These are phyloP conservation scores for Laticauda laticaudata DNA, from an alignment of 2,113 vertebrate species.

Conservation along the genomic window DNA sequence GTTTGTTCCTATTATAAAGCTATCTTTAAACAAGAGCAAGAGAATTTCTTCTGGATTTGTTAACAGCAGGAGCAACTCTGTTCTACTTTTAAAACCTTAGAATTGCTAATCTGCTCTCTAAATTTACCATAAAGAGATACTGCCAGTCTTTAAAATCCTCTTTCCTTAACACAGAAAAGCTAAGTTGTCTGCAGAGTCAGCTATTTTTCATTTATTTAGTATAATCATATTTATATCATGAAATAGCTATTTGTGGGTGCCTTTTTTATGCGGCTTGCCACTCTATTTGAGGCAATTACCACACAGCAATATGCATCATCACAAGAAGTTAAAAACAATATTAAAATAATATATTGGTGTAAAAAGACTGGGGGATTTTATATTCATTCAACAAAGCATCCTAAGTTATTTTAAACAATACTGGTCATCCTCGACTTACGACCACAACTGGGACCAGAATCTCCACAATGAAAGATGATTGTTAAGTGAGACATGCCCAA, in stretches of 20 bases:
- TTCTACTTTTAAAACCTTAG: background rate
- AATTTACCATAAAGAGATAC: background rate
- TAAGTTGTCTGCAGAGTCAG: background rate
- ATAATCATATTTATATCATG: background rate
- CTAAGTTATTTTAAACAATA: background rate
- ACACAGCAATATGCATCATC: background rate
- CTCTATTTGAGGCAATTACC: background rate
- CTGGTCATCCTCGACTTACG: background rate
- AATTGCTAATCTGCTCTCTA: background rate
- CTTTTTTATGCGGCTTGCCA: background rate
- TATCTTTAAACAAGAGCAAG: conserved; percentile 3
- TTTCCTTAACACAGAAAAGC: background rate
- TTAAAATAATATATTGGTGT: background rate
- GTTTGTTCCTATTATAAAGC: background rate
- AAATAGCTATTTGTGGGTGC: background rate
- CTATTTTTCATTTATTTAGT: background rate
- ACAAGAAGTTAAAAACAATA: background rate
- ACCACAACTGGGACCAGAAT: background rate
- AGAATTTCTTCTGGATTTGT: conserved; percentile 6
- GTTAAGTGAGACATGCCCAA: background rate
- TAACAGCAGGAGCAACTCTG: background rate
- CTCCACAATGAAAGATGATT: background rate
- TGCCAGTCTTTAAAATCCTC: background rate
- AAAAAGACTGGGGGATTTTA: background rate
- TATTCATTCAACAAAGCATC: background rate